Conservation (phyloP, 2,888 invertebrate genomes). For the Trilocha varians region DNA sequence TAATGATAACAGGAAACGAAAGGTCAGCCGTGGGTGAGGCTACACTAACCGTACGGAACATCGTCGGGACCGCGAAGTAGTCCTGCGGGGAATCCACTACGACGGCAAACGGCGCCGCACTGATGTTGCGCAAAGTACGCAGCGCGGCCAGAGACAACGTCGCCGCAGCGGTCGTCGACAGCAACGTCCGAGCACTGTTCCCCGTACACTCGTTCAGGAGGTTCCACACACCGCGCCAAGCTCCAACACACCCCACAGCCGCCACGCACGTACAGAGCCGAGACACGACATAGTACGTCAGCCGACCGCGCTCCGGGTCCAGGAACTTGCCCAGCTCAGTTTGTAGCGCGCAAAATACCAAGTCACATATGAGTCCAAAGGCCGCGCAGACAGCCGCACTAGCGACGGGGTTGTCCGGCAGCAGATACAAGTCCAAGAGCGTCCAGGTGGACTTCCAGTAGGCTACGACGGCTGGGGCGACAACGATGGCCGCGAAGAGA, state of each 20-base stretch:
- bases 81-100: slow-evolving; percentile 82
- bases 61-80: slow-evolving; percentile 88
- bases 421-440: slow-evolving; percentile 81
- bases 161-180: slow-evolving; percentile 77
- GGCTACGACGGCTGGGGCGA: slow-evolving; percentile 86
- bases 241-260: slow-evolving; percentile 87
- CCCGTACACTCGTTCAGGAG: slow-evolving; percentile 82
- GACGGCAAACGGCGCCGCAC: slow-evolving; percentile 86
- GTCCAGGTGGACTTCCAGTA: slow-evolving; percentile 93
- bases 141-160: slow-evolving; percentile 79
- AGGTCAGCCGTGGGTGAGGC: background rate
- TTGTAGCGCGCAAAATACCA: slow-evolving; percentile 80
- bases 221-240: slow-evolving; percentile 90
- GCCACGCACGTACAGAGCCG: slow-evolving; percentile 83
- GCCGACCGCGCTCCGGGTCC: slow-evolving; percentile 78
- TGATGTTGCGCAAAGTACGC: slow-evolving; percentile 82
- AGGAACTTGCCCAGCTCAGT: slow-evolving; percentile 66
- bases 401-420: slow-evolving; percentile 71
- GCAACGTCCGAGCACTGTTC: slow-evolving; percentile 70
- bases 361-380: slow-evolving; percentile 80
- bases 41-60: slow-evolving; percentile 86
- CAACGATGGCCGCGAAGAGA: slow-evolving; percentile 79
- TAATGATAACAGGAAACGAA: background rate
- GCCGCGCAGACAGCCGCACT: slow-evolving; percentile 80
- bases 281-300: slow-evolving; percentile 80